These are phyloP conservation scores for Sebastiscus albofasciatus DNA, from an alignment of 2,797 vertebrate species.

Conservation along the genomic window DNA sequence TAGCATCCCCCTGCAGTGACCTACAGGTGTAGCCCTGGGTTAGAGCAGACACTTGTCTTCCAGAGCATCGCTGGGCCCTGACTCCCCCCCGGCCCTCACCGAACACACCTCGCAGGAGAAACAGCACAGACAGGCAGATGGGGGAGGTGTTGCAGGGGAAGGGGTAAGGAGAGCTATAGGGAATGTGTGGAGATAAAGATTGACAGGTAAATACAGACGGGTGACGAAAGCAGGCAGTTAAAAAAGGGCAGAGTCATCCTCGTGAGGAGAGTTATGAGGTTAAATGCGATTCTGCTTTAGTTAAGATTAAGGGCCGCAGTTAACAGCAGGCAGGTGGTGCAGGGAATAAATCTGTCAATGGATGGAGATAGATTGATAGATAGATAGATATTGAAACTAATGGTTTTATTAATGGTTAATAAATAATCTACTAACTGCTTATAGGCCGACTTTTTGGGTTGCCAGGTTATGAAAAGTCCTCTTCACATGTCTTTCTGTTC, in stretches of 20 bases:
- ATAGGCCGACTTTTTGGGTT: neutral
- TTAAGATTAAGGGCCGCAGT: neutral
- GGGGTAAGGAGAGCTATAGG: neutral
- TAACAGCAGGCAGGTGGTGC: neutral
- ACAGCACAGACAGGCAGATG: constrained; percentile 30
- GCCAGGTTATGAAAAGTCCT: neutral
- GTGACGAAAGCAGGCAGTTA: neutral
- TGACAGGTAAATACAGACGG: constrained; percentile 12
- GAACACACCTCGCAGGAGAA: constrained; percentile 45
- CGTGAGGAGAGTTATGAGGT: neutral
- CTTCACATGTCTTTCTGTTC: neutral
- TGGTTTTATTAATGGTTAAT: neutral
- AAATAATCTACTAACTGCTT: neutral
- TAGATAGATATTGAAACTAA: neutral
- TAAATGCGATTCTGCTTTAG: neutral
- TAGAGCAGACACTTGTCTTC: constrained; percentile 84
- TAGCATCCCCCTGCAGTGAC: constrained; percentile 83
- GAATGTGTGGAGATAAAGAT: neutral
- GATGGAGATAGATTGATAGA: neutral
- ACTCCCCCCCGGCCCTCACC: constrained; percentile 45
- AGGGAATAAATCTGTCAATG: neutral
- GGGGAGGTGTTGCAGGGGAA: constrained; percentile 17
- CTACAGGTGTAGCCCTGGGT: constrained; percentile 88
- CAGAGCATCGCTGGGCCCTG: constrained; percentile 63
- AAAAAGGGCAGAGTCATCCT: neutral